Conservation (phyloP, 2,888 invertebrate species). For the Cryptus viduatorius region DNA sequence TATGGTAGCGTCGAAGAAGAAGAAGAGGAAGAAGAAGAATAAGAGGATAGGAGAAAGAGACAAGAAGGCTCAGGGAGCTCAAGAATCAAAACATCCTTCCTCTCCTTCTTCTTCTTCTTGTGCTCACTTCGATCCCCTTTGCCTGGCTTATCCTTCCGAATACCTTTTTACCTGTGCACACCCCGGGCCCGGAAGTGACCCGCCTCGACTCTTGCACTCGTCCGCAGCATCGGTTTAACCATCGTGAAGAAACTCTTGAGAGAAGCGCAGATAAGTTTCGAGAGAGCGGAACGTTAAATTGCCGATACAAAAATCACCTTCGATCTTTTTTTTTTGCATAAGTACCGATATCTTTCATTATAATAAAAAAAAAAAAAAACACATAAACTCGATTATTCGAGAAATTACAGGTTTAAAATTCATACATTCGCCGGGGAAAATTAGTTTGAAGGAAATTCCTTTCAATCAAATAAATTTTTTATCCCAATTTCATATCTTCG, state of each 20-base stretch:
- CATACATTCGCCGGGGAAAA: too few species aligned
- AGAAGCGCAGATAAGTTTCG: background rate
- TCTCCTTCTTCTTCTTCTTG: constrained; percentile 61
- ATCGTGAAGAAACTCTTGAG: constrained; percentile 2
- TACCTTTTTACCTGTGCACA: constrained; percentile 73
- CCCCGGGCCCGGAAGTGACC: constrained; percentile 64
- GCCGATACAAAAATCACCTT: background rate
- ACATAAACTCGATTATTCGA: too few species aligned
- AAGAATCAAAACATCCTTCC: constrained; percentile 80
- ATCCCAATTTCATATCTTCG: background rate
- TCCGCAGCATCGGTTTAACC: constrained; percentile 9
- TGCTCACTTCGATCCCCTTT: constrained; percentile 62
- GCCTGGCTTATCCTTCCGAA: constrained; percentile 72
- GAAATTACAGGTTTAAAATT: too few species aligned
- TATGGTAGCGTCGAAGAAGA: background rate
- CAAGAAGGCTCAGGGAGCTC: constrained; percentile 45
- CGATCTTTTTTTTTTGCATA: background rate
- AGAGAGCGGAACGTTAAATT: background rate
- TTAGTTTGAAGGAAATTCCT: background rate
- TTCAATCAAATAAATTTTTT: background rate
- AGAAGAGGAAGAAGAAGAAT: constrained; percentile 8
- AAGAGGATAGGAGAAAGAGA: constrained; percentile 25
- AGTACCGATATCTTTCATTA: too few species aligned
- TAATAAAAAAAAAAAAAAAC: too few species aligned
- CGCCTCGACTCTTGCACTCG: constrained; percentile 44